Conservation (phyloP, 2,888 invertebrate genomes). For the Chironomus tentans region DNA sequence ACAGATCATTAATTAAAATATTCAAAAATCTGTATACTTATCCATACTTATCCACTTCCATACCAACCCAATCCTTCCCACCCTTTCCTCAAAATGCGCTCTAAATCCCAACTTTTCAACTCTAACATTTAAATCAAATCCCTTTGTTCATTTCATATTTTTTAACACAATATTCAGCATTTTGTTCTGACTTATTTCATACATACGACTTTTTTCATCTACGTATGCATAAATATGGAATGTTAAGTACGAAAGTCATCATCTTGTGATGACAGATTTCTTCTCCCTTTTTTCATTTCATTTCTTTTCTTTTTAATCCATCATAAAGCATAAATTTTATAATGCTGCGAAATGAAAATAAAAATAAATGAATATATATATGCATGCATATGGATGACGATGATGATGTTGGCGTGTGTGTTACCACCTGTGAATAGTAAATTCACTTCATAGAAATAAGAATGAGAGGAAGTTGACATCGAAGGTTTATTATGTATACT, state of each 20-base stretch:
- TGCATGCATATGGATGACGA: background rate
- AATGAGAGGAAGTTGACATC: too few species aligned
- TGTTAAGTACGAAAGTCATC: background rate
- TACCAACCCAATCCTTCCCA: too few species aligned
- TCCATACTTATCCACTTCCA: too few species aligned
- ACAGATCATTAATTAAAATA: too few species aligned
- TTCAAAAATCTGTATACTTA: too few species aligned
- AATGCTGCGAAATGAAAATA: background rate
- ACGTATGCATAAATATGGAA: background rate
- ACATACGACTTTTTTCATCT: background rate
- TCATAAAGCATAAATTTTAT: background rate
- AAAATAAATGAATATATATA: too few species aligned
- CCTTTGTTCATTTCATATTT: background rate
- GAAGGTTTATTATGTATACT: too few species aligned
- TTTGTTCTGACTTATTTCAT: background rate
- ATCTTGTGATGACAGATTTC: background rate
- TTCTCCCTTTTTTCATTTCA: too few species aligned
- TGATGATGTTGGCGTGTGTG: background rate
- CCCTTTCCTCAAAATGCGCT: too few species aligned
- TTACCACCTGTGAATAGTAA: conserved; percentile 1
- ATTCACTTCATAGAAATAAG: too few species aligned
- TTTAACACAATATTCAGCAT: background rate
- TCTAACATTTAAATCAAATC: too few species aligned
- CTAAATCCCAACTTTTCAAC: too few species aligned
- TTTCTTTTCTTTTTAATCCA: background rate